Conservation (phyloP, 2,113 vertebrate genomes). For the Bos taurus region DNA sequence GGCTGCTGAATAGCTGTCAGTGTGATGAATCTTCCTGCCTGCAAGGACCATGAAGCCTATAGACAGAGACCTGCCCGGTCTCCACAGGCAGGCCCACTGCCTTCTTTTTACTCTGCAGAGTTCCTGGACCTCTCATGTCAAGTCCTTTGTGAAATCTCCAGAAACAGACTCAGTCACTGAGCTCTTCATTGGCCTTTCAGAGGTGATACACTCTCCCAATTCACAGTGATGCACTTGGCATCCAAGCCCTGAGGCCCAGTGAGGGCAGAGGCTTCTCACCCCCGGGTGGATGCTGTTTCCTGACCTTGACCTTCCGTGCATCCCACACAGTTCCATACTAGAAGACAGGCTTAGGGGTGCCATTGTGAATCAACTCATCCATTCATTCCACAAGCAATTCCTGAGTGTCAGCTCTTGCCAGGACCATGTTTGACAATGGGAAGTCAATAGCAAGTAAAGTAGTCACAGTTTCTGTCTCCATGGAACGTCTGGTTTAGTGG, state of each 20-base stretch:
- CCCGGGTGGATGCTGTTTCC: neutral
- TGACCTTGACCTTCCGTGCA: neutral
- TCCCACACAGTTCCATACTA: neutral
- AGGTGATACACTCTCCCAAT: neutral
- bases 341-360: neutral
- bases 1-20: neutral
- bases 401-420: neutral
- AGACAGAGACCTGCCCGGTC: neutral
- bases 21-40: neutral
- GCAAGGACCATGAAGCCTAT: rapidly evolving
- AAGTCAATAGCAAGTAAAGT: neutral
- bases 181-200: neutral
- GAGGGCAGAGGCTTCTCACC: neutral
- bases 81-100: neutral
- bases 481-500: neutral
- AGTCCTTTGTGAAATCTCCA: neutral
- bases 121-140: neutral
- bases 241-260: rapidly evolving
- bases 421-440: neutral
- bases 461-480: neutral
- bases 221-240: neutral
- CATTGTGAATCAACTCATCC: neutral
- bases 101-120: neutral
- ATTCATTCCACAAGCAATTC: neutral
- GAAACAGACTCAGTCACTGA: neutral